A percentile compares a stretch with the other conserved stretches of the same genome.
These are phyloP conservation scores for Acanthoscelides obtectus DNA, from an alignment of 2,888 invertebrate genomes.

Conservation along the genomic window DNA sequence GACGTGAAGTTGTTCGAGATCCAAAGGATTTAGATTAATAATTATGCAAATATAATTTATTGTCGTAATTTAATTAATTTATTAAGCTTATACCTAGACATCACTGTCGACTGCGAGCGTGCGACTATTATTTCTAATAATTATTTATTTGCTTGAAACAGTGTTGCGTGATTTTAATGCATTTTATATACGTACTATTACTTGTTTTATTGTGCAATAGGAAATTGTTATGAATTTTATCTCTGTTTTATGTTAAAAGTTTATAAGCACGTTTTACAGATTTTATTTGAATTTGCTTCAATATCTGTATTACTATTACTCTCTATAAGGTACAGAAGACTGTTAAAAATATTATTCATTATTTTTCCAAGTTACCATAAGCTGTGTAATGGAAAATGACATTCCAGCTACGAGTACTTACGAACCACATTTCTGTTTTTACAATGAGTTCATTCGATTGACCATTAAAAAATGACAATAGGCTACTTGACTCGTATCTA, in stretches of 20 bases:
- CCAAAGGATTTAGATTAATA: conserved; percentile 41
- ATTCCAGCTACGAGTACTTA: not conserved
- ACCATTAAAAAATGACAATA: no score
- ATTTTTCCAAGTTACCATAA: not conserved
- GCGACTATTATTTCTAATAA: not conserved
- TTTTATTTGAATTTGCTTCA: not conserved
- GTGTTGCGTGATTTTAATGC: not conserved
- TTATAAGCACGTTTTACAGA: not conserved
- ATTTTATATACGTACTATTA: not conserved
- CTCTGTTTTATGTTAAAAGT: not conserved
- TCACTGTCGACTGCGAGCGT: not conserved
- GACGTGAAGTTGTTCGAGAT: conserved; percentile 99
- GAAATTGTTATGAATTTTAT: not conserved
- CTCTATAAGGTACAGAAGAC: not conserved
- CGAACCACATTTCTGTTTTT: no score
- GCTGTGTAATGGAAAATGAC: not conserved
- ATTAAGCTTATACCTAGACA: not conserved
- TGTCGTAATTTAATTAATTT: conserved; percentile 10
- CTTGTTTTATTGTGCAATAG: not conserved
- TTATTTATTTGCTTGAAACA: not conserved
- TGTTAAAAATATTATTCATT: not conserved
- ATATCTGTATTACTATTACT: not conserved
- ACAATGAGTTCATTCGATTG: no score
- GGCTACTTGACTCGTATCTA: no score
- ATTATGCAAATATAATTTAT: conserved; percentile 13